phyloP scores from a whole-genome alignment of 2,888 invertebrate genomes.

The Odontothrips loti region DNA sequence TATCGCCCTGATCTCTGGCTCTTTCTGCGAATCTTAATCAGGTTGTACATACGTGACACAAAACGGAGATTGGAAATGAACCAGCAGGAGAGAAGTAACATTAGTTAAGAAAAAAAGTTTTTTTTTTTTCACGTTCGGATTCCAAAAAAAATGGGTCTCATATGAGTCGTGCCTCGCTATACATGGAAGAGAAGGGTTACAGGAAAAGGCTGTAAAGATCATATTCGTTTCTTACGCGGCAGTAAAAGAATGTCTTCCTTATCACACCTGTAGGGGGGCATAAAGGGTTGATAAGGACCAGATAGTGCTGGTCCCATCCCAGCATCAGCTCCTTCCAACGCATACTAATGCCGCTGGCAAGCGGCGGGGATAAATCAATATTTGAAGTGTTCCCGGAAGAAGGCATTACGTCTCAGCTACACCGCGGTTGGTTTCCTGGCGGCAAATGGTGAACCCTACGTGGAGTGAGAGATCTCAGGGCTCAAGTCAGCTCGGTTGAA shows the following conservation, averaged over 20 bases:
- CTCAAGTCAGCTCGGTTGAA: too few species aligned
- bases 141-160: too few species aligned
- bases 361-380: background rate
- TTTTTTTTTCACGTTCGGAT: too few species aligned
- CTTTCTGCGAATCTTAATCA: background rate
- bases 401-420: background rate
- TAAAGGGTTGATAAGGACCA: background rate
- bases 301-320: background rate
- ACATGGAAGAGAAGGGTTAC: too few species aligned
- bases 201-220: too few species aligned
- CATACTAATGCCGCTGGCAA: background rate
- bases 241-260: background rate
- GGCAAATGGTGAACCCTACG: too few species aligned
- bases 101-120: too few species aligned
- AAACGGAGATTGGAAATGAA: too few species aligned
- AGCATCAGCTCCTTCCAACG: background rate
- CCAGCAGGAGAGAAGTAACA: too few species aligned
- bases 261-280: background rate
- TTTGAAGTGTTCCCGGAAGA: conserved; percentile 19
- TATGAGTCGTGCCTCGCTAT: too few species aligned
- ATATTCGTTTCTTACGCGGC: background rate
- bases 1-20: background rate
- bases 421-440: background rate
- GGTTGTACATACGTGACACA: background rate
- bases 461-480: too few species aligned